A percentile compares a stretch with the other conserved stretches of the same genome.
phyloP scores from a whole-genome alignment of 23 tunicate species.

The Botrylloides violaceus region DNA sequence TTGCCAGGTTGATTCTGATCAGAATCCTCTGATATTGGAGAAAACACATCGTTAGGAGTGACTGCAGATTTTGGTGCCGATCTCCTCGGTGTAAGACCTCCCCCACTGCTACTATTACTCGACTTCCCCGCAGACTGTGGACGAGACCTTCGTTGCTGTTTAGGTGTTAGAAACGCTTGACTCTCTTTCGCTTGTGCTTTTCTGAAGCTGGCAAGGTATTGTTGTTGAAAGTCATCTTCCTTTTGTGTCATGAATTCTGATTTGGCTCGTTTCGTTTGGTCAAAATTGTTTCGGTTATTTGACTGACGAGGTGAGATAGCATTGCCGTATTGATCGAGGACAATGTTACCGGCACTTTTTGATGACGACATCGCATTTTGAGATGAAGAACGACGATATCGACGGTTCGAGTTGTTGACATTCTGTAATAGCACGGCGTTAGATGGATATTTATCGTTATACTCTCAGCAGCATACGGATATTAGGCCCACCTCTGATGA shows the following conservation, averaged over 20 bases:
- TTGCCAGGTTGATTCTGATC: not conserved
- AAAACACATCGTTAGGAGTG: constrained; percentile 20
- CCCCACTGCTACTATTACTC: constrained; percentile 12
- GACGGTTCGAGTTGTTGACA: not conserved
- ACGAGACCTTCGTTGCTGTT: constrained; percentile 5
- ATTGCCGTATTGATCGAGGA: constrained; percentile 7
- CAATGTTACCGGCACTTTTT: constrained; percentile 45
- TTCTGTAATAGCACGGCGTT: not conserved
- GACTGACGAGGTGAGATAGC: constrained; percentile 1
- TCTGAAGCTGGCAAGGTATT: constrained; percentile 11
- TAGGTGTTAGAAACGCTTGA: constrained; percentile 5
- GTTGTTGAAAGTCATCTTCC: constrained; percentile 13
- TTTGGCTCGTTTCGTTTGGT: constrained; percentile 13
- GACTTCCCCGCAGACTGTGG: constrained; percentile 22
- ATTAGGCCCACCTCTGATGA: constrained; percentile 48
- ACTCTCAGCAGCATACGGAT: not conserved
- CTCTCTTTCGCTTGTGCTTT: constrained; percentile 8
- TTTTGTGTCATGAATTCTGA: constrained; percentile 8
- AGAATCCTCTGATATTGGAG: constrained; percentile 9
- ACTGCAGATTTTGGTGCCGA: constrained; percentile 10
- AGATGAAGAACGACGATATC: not conserved
- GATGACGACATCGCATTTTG: constrained; percentile 30
- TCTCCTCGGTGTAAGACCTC: constrained; percentile 13
- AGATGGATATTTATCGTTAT: not conserved
- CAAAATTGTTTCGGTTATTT: not conserved